Evolutionary conservation across 2,797 vertebrate species (phyloP), one percentile per base, ranked within the genome.

Genomic region (Enteromius thamalakanensis): DNA sequence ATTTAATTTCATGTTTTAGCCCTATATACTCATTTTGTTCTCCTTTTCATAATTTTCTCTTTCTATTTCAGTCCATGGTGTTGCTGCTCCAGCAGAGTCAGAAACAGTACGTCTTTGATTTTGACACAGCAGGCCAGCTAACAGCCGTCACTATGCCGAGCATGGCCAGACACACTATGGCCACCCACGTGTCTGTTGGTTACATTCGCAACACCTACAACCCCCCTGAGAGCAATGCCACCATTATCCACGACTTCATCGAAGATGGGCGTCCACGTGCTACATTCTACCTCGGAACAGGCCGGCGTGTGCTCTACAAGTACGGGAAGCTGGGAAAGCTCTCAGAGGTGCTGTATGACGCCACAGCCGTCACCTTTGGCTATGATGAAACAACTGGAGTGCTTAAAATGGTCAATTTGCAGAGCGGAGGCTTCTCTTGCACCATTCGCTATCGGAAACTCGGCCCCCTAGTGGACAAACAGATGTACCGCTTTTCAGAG

Each of bases 401-500:
- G 69, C 91, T 97, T 65, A 97, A 97, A 89, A 96, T 97, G 96
- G 96, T 97, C 71, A 97, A 94, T 88, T 92, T 97, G 76, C 96
- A 97, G 87, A 96, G 96, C 0, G 96, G 96, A 17, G 96, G 96
- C 10, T 97, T 97, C 91, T 97, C 96, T 69, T 97, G 96, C 84
- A 96, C 96, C 0, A 97, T 97, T 85, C 94, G 96, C 64, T 97
- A 97, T 84, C 92, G 96, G 58, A 97, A 97, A 88, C 95, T 97
- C 0, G 96, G 96, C 26, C 96, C 96, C 11, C 93, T 97, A 0
- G 94, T 97, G 70, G 96, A 97, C 93, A 96, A 96, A 87, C 96
- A 97, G 86, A 97, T 97, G 92, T 97, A 97, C 83, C 92, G 96
- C 62, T 97, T 97, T 91, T 97, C 96, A 1, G 96, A 97, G 86